Base-by-base conservation (phyloP, 2,113 vertebrate species). In the Brachionichthys hirsutus region DNA sequence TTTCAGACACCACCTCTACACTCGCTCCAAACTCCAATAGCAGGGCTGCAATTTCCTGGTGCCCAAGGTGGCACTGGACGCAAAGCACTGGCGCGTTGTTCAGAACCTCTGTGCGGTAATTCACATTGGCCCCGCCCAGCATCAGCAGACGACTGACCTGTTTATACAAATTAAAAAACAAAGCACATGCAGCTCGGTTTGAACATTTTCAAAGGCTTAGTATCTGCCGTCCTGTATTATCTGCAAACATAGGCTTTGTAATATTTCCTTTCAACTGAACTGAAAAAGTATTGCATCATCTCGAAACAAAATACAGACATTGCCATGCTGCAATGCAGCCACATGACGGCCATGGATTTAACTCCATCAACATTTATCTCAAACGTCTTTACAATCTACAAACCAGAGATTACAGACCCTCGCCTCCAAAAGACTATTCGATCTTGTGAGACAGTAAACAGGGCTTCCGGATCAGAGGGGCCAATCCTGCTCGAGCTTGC, bases 131-230 rank as follows among this genome's bases (percentile, higher is more conserved):
- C 14, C 97, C 97, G 34, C 92, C 95, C 75, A 96, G 81, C 88
- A 99, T 96, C 82, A 99, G 90, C 82, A 99, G 92, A 17, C 96
- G 95, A 82, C 97, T 98, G 85, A 98, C 97, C 97, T 99, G 82
- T 52, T 75, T 62, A 45, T 15, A 43, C 18, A 65, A 54, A 50
- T 17, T 1, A 10, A 20, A 20, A 41, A 12, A 42, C 16, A 74
- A 30, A 22, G 62, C 53, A 60, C 4, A 48, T 15, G 44, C 54
- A 67, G 41, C 12, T 42, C 48, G 48, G 12, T 62, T 38, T 56
- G 48, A 19, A 57, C 36, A 19, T 30, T 18, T 62, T 54, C 19
- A 30, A 30, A 30, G 24, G 5, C 4, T 30, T 30, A 6, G 24
- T 30, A 30, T 30, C 24, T 30, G 24, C 8, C 5, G 24, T 2